Conservation (phyloP, 2,888 invertebrate species). For the Encarsia formosa region DNA sequence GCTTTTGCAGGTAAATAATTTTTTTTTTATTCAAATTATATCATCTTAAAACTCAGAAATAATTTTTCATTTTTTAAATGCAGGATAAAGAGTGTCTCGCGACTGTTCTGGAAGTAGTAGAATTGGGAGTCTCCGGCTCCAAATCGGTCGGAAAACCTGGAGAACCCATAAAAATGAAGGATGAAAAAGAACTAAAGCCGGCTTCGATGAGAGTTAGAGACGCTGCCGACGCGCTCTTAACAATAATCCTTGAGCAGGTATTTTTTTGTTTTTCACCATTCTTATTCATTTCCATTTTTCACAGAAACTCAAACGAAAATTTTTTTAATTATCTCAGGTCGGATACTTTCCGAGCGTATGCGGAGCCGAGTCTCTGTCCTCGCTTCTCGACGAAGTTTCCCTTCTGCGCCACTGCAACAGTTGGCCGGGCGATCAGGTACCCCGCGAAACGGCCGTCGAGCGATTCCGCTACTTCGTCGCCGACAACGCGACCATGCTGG, state of each 20-base stretch:
- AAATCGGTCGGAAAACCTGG: slow-evolving; percentile 85
- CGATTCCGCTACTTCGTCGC: slow-evolving; percentile 85
- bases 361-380: slow-evolving; percentile 79
- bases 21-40: neutral
- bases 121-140: slow-evolving; percentile 94
- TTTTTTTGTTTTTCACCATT: no score
- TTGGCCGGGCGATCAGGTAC: slow-evolving; percentile 54
- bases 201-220: slow-evolving; percentile 97
- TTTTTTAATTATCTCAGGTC: slow-evolving; percentile 53
- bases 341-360: slow-evolving; percentile 81
- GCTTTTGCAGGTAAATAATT: slow-evolving; percentile 61
- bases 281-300: neutral
- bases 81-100: slow-evolving; percentile 89
- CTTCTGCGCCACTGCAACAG: slow-evolving; percentile 72
- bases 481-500: slow-evolving; percentile 84
- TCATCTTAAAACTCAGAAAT: neutral
- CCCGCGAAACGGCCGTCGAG: slow-evolving; percentile 61
- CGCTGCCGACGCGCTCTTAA: slow-evolving; percentile 91
- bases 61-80: neutral
- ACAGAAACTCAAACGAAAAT: neutral
- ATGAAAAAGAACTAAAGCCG: slow-evolving; percentile 93
- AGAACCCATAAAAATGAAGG: slow-evolving; percentile 87
- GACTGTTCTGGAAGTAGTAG: slow-evolving; percentile 93
- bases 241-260: slow-evolving; percentile 85
- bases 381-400: slow-evolving; percentile 82